A percentile compares a stretch with the other conserved stretches of the same genome.
Conservation (phyloP, 2,888 invertebrate genomes). For the Agriopis aurantiaria region DNA sequence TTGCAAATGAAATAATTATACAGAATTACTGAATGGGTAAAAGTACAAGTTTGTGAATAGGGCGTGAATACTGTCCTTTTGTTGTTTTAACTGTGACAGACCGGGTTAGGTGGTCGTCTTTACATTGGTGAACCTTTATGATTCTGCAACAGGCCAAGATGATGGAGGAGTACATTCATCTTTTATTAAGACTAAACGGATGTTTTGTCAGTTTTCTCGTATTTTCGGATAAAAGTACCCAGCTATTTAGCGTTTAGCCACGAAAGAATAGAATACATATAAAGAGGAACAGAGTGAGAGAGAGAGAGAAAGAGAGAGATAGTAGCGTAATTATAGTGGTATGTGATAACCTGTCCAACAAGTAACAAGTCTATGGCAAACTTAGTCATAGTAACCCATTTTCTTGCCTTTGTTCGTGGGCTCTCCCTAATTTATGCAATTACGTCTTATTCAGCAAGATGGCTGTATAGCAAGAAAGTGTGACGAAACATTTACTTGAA, state of each 20-base stretch:
- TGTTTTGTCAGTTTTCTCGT: too few species aligned
- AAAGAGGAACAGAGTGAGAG: too few species aligned
- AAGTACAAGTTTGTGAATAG: background rate
- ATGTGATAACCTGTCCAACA: too few species aligned
- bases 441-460: conserved; percentile 58
- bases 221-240: too few species aligned
- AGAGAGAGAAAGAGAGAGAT: too few species aligned
- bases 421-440: conserved; percentile 69
- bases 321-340: too few species aligned
- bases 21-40: background rate
- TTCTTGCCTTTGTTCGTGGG: conserved; percentile 59
- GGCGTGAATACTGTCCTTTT: too few species aligned
- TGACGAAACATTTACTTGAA: conserved; percentile 42
- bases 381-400: conserved; percentile 31
- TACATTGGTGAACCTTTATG: conserved; percentile 10
- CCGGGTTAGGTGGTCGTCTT: conserved; percentile 42
- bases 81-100: conserved; percentile 49
- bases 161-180: conserved; percentile 15
- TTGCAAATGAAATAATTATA: background rate
- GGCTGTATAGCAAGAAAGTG: conserved; percentile 61
- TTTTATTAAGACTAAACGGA: conserved; percentile 19
- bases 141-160: background rate
- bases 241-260: too few species aligned
- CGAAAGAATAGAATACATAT: too few species aligned
- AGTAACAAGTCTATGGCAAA: too few species aligned